These are phyloP conservation scores for Pachypanchax playfairii DNA, from an alignment of 2,113 vertebrate genomes.

Conservation along the genomic window DNA sequence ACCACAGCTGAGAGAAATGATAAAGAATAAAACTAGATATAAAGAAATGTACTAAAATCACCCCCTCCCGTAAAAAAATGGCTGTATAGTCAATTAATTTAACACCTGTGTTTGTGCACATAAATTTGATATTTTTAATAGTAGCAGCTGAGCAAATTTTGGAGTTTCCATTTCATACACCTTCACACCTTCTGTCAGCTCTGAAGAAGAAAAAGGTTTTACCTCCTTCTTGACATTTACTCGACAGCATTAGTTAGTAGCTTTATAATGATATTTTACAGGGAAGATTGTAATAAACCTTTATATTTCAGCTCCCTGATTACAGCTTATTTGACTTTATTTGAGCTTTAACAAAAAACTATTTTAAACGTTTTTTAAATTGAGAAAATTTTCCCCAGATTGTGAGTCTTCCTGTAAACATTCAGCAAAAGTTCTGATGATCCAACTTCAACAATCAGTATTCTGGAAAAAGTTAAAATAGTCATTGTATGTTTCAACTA, in stretches of 20 bases:
- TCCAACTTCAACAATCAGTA: too few species aligned
- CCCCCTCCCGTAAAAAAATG: constrained; percentile 28
- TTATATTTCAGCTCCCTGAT: not conserved
- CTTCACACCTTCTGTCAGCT: not conserved
- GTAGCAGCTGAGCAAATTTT: constrained; percentile 21
- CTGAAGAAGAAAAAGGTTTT: not conserved
- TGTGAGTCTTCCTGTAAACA: too few species aligned
- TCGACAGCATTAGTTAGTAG: not conserved
- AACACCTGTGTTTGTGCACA: constrained; percentile 19
- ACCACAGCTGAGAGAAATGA: constrained; percentile 9
- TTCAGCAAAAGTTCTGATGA: too few species aligned
- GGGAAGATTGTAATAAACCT: not conserved
- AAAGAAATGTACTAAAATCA: constrained; percentile 40
- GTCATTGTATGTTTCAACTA: too few species aligned
- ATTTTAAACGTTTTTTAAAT: not conserved
- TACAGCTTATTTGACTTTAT: not conserved
- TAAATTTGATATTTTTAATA: constrained; percentile 34
- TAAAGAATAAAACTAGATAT: constrained; percentile 29
- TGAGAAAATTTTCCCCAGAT: too few species aligned
- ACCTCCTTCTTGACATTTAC: not conserved
- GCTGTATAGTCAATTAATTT: constrained; percentile 18
- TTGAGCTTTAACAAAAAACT: not conserved
- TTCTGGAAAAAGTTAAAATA: too few species aligned
- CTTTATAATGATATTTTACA: not conserved
- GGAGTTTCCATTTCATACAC: not conserved